Evolutionary conservation across 2,888 invertebrate genomes (phyloP).

Genomic region (Theretra japonica): DNA sequence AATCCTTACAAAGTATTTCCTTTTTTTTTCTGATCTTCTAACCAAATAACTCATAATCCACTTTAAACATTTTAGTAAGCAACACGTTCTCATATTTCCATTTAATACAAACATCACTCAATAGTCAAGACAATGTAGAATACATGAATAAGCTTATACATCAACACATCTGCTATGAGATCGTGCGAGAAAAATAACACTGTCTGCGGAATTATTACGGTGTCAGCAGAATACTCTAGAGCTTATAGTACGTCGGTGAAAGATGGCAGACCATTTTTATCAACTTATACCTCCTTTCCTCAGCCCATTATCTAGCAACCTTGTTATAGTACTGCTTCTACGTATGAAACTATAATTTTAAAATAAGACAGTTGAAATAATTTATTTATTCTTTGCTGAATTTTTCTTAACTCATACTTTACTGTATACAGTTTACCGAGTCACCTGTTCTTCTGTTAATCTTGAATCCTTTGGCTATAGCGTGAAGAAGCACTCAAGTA

Average conservation of each 20-base stretch:
- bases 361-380: neutral
- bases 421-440: too few relatives aligned
- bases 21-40: too few relatives aligned
- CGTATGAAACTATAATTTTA: neutral
- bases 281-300: constrained; percentile 34
- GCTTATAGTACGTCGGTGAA: constrained; percentile 37
- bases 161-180: neutral
- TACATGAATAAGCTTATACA: neutral
- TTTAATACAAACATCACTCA: neutral
- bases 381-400: neutral
- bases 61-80: too few relatives aligned
- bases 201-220: constrained; percentile 19
- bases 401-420: too few relatives aligned
- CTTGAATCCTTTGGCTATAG: too few relatives aligned
- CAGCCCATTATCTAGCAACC: constrained; percentile 25
- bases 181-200: neutral
- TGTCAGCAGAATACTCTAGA: neutral
- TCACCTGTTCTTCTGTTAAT: too few relatives aligned
- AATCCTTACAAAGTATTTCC: too few relatives aligned
- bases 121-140: neutral
- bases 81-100: too few relatives aligned
- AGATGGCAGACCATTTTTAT: constrained; percentile 48
- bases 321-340: constrained; percentile 7
- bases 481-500: too few relatives aligned
- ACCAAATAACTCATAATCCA: too few relatives aligned